Conservation (phyloP, 1,140 invertebrate genomes). For the Archegozetes longisetosus region DNA sequence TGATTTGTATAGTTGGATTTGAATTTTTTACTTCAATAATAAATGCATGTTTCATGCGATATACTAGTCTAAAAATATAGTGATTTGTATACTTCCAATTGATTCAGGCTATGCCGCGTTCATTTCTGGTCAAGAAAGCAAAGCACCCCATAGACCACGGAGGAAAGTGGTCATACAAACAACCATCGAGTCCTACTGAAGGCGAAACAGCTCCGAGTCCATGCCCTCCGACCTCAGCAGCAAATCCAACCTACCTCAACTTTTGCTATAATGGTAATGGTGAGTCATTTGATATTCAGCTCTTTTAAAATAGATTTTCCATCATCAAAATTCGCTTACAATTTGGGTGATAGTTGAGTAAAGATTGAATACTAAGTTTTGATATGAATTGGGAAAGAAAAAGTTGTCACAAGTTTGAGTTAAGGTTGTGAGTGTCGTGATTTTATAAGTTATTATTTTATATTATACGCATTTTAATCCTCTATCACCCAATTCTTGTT, state of each 20-base stretch:
- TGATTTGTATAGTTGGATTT: too few relatives aligned
- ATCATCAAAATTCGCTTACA: background rate
- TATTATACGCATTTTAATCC: background rate
- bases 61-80: background rate
- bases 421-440: too few relatives aligned
- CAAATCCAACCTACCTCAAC: conserved; percentile 18
- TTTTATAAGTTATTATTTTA: too few relatives aligned
- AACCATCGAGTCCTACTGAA: conserved; percentile 22
- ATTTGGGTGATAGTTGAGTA: background rate
- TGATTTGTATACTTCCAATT: background rate
- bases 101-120: conserved; percentile 28
- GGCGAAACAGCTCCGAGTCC: conserved; percentile 17
- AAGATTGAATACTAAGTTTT: background rate
- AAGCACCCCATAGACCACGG: conserved; percentile 21
- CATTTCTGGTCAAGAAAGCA: conserved; percentile 31
- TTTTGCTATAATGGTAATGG: conserved; percentile 12
- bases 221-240: conserved; percentile 13
- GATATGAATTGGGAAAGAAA: too few relatives aligned
- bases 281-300: conserved; percentile 10
- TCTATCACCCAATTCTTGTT: background rate
- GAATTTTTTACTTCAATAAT: too few relatives aligned
- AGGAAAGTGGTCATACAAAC: conserved; percentile 18
- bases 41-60: background rate
- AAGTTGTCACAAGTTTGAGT: too few relatives aligned
- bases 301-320: background rate